These are phyloP conservation scores for Ligdia adustata DNA, from an alignment of 2,888 invertebrate genomes.

Conservation along the genomic window DNA sequence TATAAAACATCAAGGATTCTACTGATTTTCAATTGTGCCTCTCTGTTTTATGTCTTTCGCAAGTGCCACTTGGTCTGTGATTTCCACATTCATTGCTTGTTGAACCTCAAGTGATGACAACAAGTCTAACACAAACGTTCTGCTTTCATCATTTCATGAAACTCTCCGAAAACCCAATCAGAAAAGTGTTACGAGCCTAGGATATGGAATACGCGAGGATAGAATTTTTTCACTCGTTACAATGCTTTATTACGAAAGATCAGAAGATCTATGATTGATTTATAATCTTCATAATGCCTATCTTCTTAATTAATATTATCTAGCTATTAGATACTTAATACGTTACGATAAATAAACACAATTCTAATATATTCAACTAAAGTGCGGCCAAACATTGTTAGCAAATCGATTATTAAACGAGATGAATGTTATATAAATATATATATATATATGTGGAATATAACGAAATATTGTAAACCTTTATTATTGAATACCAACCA, in stretches of 20 bases:
- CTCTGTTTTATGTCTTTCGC: conserved; percentile 27
- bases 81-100: conserved; percentile 22
- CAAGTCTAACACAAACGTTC: conserved; percentile 18
- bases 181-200: conserved; percentile 20
- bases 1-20: no score
- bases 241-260: conserved; percentile 26
- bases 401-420: no score
- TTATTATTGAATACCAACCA: no score
- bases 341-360: no score
- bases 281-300: conserved; percentile 29
- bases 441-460: no score
- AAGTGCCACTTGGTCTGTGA: conserved; percentile 17
- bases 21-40: no score
- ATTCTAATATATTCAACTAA: no score
- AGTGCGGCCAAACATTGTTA: no score
- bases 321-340: no score
- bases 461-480: no score
- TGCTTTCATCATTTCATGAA: conserved; percentile 13
- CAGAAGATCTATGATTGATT: conserved; percentile 33
- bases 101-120: conserved; percentile 22
- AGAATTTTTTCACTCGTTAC: conserved; percentile 27
- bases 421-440: no score
- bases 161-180: conserved; percentile 20
- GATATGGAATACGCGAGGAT: conserved; percentile 18
- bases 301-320: no score